Evolutionary conservation across 2,797 vertebrate species (phyloP), one percentile per base, ranked within the genome.

Genomic region (Neostethus bicornis): DNA sequence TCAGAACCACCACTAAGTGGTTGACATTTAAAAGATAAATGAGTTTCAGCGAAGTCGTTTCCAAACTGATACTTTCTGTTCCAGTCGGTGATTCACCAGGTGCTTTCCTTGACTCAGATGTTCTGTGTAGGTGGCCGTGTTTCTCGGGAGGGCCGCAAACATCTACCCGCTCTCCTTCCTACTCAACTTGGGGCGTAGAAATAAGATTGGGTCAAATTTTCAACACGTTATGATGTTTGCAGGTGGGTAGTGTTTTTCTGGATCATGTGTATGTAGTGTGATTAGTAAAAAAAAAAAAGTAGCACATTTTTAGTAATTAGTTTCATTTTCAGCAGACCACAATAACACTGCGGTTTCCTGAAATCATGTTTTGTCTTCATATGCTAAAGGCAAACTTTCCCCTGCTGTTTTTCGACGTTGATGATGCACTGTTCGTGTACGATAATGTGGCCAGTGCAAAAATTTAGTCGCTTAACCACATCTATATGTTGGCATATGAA

Each of bases 211-310:
- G 61, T 92, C 89, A 6, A 97, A 97, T 80, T 92, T 96, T 66
- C 96, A 99, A 77, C 96, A 98, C 7, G 95, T 98, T 89, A 98
- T 99, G 96, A 99, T 99, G 97, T 99, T 99, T 91, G 94, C 97
- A 86, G 97, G 97, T 98, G 48, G 0, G 0, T 9, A 14, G 13
- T n/a, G 20, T 29, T 12, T n/a, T n/a, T n/a, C n/a, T n/a, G n/a
- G n/a, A n/a, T n/a, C n/a, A n/a, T n/a, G n/a, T n/a, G n/a, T n/a
- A n/a, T n/a, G n/a, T n/a, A n/a, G n/a, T n/a, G n/a, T n/a, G n/a
- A n/a, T n/a, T n/a, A n/a, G n/a, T n/a, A n/a, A n/a, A n/a, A n/a
- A n/a, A n/a, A n/a, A n/a, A n/a, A n/a, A n/a, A n/a, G n/a, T n/a
- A n/a, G n/a, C n/a, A n/a, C n/a, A n/a, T n/a, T n/a, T n/a, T n/a